These are phyloP conservation scores for Larimichthys crocea DNA, from an alignment of 2,113 vertebrate genomes.

Conservation along the genomic window DNA sequence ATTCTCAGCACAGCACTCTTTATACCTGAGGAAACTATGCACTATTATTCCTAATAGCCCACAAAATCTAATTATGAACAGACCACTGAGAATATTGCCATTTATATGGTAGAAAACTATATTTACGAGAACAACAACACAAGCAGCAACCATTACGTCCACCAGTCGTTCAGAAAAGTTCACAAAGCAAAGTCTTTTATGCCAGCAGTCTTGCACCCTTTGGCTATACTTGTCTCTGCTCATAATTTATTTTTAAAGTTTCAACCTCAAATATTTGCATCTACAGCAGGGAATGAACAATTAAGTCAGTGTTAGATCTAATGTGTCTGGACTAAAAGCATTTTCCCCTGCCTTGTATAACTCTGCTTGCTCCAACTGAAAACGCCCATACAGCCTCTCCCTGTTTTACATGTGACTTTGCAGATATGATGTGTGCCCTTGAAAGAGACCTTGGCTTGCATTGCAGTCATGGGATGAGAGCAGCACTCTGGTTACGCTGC, in stretches of 20 bases:
- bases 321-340: neutral
- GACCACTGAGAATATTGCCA: neutral
- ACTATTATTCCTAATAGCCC: neutral
- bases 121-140: neutral
- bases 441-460: constrained; percentile 79
- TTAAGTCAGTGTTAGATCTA: neutral
- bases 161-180: neutral
- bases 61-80: neutral
- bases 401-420: constrained; percentile 79
- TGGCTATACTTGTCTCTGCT: neutral
- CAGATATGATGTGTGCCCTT: constrained; percentile 83
- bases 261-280: constrained; percentile 16
- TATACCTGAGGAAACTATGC: constrained; percentile 1
- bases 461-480: constrained; percentile 68
- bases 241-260: constrained; percentile 6
- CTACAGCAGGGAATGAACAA: neutral
- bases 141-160: neutral
- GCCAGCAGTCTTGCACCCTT: neutral
- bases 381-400: constrained; percentile 59
- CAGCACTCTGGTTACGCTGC: constrained; percentile 36
- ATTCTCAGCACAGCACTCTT: constrained; percentile 23
- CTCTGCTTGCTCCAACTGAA: constrained; percentile 33
- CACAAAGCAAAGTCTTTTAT: neutral
- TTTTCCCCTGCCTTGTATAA: neutral
- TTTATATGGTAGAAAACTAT: neutral